Conservation (phyloP, 1,140 invertebrate species). For the Pseudachorutes palmiensis region DNA sequence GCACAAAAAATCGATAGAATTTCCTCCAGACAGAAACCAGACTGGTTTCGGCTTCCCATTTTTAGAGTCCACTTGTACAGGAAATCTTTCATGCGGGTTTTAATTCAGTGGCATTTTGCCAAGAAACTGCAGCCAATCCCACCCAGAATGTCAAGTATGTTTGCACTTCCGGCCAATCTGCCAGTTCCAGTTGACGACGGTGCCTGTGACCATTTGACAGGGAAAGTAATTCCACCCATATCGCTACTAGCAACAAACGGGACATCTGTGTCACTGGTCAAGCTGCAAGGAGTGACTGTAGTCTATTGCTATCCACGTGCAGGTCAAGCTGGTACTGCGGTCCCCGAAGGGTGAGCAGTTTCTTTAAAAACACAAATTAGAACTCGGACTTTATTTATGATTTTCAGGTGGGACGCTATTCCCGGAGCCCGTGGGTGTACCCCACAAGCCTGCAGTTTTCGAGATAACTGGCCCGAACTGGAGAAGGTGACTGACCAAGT, state of each 20-base stretch:
- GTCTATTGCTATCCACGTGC: constrained; percentile 10
- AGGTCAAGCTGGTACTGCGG: not conserved
- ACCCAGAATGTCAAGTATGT: too few relatives aligned
- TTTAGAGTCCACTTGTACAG: too few relatives aligned
- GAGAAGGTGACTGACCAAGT: not conserved
- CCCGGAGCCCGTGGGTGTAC: constrained; percentile 4
- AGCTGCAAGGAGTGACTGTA: not conserved
- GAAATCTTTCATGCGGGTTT: too few relatives aligned
- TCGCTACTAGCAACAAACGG: not conserved
- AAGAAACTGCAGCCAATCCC: too few relatives aligned
- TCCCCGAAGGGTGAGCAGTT: constrained; percentile 4
- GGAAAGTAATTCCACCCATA: not conserved
- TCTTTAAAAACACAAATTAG: too few relatives aligned
- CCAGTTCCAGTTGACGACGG: constrained; percentile 11
- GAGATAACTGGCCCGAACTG: not conserved
- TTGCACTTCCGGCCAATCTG: not conserved
- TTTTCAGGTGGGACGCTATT: constrained; percentile 1
- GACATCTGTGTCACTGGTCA: not conserved
- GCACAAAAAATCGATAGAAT: too few relatives aligned
- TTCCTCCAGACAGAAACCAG: too few relatives aligned
- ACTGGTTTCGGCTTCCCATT: too few relatives aligned
- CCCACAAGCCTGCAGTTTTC: not conserved
- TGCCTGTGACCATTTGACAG: constrained; percentile 1
- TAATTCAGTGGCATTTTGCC: too few relatives aligned
- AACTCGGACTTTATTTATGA: not conserved